Percentiles rank a stretch among this genome's conserved stretches.
Evolutionary conservation across 2,888 invertebrate genomes (phyloP).

Genomic region (Horisme vitalbata): DNA sequence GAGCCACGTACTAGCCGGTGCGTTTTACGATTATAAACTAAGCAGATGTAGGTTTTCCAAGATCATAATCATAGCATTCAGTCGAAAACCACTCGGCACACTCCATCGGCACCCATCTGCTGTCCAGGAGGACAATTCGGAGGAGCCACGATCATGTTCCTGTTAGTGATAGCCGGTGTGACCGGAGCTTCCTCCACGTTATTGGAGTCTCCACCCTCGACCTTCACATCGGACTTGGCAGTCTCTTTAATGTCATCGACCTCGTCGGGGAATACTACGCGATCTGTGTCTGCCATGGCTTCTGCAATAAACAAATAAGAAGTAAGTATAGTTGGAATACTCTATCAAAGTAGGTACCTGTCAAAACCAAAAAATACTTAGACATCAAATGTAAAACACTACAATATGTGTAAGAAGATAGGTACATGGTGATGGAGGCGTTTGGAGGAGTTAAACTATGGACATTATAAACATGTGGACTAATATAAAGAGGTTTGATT

Average conservation of each 20-base stretch:
- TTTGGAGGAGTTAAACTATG: too few relatives aligned
- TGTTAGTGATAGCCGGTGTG: constrained; percentile 28
- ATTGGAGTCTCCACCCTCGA: constrained; percentile 49
- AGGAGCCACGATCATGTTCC: constrained; percentile 61
- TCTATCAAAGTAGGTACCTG: too few relatives aligned
- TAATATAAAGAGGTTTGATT: too few relatives aligned
- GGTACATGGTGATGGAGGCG: too few relatives aligned
- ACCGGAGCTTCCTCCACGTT: constrained; percentile 44
- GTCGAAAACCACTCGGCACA: constrained; percentile 50
- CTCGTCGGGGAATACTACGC: constrained; percentile 64
- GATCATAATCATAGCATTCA: too few relatives aligned
- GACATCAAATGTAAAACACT: too few relatives aligned
- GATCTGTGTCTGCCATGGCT: constrained; percentile 60
- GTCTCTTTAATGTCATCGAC: constrained; percentile 50
- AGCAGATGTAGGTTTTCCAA: neutral
- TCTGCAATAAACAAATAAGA: constrained; percentile 35
- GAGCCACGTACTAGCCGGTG: too few relatives aligned
- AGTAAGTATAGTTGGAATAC: neutral
- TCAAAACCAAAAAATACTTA: too few relatives aligned
- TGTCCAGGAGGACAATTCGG: constrained; percentile 51
- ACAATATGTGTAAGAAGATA: too few relatives aligned
- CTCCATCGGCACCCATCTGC: constrained; percentile 51
- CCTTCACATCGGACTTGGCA: constrained; percentile 32
- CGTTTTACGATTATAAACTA: neutral
- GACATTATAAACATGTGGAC: too few relatives aligned